Conservation (phyloP, 2,113 vertebrate genomes). For the Dicerorhinus sumatrensis region DNA sequence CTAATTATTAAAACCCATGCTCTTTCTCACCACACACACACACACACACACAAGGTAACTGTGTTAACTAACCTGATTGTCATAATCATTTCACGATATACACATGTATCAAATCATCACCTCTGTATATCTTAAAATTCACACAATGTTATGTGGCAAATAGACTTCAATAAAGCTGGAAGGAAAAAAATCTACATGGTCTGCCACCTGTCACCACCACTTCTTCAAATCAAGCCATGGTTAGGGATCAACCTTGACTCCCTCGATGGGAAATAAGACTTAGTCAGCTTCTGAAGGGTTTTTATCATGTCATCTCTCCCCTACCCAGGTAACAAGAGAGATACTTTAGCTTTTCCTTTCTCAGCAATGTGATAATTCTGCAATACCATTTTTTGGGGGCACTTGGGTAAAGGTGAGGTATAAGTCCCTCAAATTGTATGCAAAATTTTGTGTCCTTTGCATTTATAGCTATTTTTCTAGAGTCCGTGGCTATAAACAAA, state of each 20-base stretch:
- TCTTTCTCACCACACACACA: neutral
- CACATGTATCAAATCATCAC: neutral
- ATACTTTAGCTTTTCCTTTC: neutral
- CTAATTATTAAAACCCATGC: neutral
- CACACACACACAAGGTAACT: neutral
- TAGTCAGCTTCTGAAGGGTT: neutral
- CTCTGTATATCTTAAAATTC: neutral
- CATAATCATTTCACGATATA: neutral
- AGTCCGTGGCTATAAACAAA: neutral
- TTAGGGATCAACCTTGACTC: neutral
- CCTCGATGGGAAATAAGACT: neutral
- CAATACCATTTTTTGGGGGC: neutral
- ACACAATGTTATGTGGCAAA: neutral
- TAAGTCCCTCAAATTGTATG: neutral
- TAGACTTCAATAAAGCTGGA: neutral
- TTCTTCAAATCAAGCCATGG: neutral
- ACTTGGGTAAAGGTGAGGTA: neutral
- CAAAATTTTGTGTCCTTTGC: neutral
- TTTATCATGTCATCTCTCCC: neutral
- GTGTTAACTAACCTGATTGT: neutral
- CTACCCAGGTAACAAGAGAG: neutral
- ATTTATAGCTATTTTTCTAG: neutral
- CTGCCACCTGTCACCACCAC: neutral
- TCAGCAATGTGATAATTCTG: neutral
- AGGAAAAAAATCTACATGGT: too few species aligned